phyloP scores from a whole-genome alignment of 1,140 invertebrate species.

The Drosophila truncata region DNA sequence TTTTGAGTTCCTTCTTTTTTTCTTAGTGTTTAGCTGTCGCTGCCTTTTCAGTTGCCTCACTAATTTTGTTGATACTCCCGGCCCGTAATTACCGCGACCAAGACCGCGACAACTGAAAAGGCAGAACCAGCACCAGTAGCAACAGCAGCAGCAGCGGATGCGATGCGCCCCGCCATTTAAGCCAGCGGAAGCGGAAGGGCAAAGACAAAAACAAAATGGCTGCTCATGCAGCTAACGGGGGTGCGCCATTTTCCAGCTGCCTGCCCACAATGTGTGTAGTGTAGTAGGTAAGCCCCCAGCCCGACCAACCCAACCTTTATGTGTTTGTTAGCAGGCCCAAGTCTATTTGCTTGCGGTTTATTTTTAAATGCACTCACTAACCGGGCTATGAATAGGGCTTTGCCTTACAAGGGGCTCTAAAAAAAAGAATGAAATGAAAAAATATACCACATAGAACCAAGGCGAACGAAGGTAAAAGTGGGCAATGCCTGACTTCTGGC shows the following conservation, averaged over 20 bases:
- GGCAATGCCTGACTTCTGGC: slow-evolving; percentile 4
- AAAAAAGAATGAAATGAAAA: slow-evolving; percentile 41
- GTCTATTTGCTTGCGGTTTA: slow-evolving; percentile 78
- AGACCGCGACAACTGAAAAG: slow-evolving; percentile 12
- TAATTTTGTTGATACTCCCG: slow-evolving; percentile 67
- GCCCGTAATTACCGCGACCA: slow-evolving; percentile 67
- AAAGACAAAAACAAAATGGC: slow-evolving; percentile 74
- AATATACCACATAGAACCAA: slow-evolving; percentile 16
- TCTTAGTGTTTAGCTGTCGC: slow-evolving; percentile 16
- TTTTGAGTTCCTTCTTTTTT: not conserved
- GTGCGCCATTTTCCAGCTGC: slow-evolving; percentile 69
- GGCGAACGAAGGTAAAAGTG: slow-evolving; percentile 9
- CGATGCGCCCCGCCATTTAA: slow-evolving; percentile 68
- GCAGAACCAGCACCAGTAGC: slow-evolving; percentile 40
- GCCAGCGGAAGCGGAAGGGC: slow-evolving; percentile 79
- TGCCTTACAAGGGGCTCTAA: slow-evolving; percentile 45
- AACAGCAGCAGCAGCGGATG: slow-evolving; percentile 65
- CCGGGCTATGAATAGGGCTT: slow-evolving; percentile 69
- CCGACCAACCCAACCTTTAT: not conserved
- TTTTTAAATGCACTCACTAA: slow-evolving; percentile 71
- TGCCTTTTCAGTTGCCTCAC: slow-evolving; percentile 48
- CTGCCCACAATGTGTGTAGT: slow-evolving; percentile 14
- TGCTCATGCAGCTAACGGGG: slow-evolving; percentile 71
- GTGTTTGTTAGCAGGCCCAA: slow-evolving; percentile 19
- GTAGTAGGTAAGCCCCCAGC: not conserved